Conservation (phyloP, 2,113 vertebrate genomes). For the Podarcis raffonei region DNA sequence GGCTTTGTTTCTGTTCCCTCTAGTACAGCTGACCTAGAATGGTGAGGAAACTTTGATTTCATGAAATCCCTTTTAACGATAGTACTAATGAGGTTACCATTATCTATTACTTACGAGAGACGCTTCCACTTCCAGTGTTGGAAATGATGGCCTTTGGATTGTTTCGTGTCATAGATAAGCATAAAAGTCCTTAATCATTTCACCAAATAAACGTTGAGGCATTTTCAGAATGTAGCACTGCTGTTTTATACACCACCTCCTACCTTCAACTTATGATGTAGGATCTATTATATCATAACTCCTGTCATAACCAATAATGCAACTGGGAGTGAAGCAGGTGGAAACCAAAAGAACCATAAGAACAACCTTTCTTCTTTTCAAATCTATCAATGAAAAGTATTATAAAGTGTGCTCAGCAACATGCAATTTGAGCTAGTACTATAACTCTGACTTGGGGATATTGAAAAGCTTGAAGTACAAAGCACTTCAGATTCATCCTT, state of each 20-base stretch:
- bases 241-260: not conserved
- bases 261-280: not conserved
- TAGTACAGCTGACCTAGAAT: too few relatives aligned
- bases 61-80: not conserved
- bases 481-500: not conserved
- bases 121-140: not conserved
- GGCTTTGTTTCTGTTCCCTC: not conserved
- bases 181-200: not conserved
- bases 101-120: not conserved
- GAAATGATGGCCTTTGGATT: not conserved
- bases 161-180: not conserved
- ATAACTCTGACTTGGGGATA: not conserved
- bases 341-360: not conserved
- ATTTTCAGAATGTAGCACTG: not conserved
- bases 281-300: not conserved
- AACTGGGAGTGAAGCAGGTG: not conserved
- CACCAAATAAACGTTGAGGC: not conserved
- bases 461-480: not conserved
- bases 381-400: rapidly evolving
- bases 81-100: not conserved
- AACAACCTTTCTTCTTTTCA: not conserved
- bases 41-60: not conserved
- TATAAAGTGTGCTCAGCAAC: not conserved
- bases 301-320: constrained; percentile 27
- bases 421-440: rapidly evolving